Percentiles rank a stretch among this genome's conserved stretches.
These are phyloP conservation scores for Tiphia femorata DNA, from an alignment of 2,888 invertebrate species.

Conservation along the genomic window DNA sequence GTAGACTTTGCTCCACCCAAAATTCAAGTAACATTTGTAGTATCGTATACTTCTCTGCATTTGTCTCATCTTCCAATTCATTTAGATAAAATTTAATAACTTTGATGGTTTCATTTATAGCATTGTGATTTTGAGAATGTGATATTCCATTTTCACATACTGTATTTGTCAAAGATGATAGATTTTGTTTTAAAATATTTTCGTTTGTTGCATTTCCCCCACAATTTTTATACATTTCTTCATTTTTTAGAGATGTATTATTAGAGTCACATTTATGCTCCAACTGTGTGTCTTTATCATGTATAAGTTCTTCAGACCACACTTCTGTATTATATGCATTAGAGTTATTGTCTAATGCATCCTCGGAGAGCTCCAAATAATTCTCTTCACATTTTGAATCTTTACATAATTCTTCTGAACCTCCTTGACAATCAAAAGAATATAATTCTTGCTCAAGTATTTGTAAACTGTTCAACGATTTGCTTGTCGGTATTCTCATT, in stretches of 20 bases:
- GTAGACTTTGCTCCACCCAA: slow-evolving; percentile 68
- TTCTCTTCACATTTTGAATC: slow-evolving; percentile 54
- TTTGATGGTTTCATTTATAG: slow-evolving; percentile 45
- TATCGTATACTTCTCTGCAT: slow-evolving; percentile 58
- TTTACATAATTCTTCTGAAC: slow-evolving; percentile 66
- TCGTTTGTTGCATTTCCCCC: neutral
- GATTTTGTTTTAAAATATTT: neutral
- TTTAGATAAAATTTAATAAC: slow-evolving; percentile 63
- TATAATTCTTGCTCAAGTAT: slow-evolving; percentile 62
- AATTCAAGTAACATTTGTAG: slow-evolving; percentile 64
- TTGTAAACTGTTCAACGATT: slow-evolving; percentile 63
- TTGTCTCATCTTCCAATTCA: slow-evolving; percentile 59
- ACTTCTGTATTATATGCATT: slow-evolving; percentile 19
- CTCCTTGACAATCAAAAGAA: slow-evolving; percentile 68
- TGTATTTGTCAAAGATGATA: neutral
- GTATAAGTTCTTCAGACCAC: slow-evolving; percentile 29
- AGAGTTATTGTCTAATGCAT: slow-evolving; percentile 42
- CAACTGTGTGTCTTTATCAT: slow-evolving; percentile 7
- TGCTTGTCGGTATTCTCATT: slow-evolving; percentile 63
- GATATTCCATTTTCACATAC: slow-evolving; percentile 12
- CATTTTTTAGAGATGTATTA: slow-evolving; percentile 2
- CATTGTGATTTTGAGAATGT: slow-evolving; percentile 20
- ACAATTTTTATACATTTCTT: neutral
- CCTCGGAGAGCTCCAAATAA: slow-evolving; percentile 45
- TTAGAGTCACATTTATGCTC: neutral